Conservation (phyloP, 2,888 invertebrate genomes). For the Limenitis camilla region DNA sequence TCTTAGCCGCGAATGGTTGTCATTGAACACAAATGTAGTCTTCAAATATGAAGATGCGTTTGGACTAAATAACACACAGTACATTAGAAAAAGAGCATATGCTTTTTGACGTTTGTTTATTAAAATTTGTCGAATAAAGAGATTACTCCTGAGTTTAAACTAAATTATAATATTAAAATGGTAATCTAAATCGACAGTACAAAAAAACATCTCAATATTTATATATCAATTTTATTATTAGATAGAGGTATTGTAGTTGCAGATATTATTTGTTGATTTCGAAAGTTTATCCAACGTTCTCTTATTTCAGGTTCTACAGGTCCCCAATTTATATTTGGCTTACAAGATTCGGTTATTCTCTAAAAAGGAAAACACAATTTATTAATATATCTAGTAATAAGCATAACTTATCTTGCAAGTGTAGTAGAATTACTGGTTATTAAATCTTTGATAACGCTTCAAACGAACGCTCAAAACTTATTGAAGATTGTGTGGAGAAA, state of each 20-base stretch:
- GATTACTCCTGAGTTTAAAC: background rate
- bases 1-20: too few relatives aligned
- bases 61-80: too few relatives aligned
- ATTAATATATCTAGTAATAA: background rate
- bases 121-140: background rate
- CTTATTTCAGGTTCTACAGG: slow-evolving; percentile 65
- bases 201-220: background rate
- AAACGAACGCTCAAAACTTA: too few relatives aligned
- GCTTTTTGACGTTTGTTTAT: background rate
- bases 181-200: background rate
- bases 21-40: too few relatives aligned
- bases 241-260: slow-evolving; percentile 2
- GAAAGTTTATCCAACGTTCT: slow-evolving; percentile 43
- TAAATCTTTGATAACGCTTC: too few relatives aligned
- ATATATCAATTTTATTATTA: background rate
- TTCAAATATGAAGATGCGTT: too few relatives aligned
- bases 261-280: slow-evolving; percentile 3
- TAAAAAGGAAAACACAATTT: slow-evolving; percentile 30
- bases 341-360: slow-evolving; percentile 48
- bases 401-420: background rate
- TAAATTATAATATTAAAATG: background rate
- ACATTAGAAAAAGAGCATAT: too few relatives aligned
- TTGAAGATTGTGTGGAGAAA: too few relatives aligned
- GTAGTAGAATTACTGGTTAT: too few relatives aligned
- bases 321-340: slow-evolving; percentile 70